A percentile compares a stretch with the other conserved stretches of the same genome.
Conservation (phyloP, 2,888 invertebrate species). For the Linyphia triangularis region DNA sequence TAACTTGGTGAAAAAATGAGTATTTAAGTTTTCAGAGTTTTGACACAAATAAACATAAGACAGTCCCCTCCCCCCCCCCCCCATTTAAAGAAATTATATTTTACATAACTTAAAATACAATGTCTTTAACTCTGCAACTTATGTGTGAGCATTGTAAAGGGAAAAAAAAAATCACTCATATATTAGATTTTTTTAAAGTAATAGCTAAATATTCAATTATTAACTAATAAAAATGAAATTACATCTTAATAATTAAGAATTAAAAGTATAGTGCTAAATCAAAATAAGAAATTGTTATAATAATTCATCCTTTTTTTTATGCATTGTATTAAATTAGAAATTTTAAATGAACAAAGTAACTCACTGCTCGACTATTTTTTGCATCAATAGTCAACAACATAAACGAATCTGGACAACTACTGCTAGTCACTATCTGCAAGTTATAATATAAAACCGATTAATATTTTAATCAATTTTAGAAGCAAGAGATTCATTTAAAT, state of each 20-base stretch:
- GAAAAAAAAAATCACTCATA: too few species aligned
- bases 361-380: slow-evolving; percentile 83
- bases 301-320: too few species aligned
- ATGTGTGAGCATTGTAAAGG: too few species aligned
- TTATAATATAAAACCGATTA: not conserved
- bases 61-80: too few species aligned
- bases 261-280: not conserved
- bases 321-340: not conserved
- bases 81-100: too few species aligned
- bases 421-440: slow-evolving; percentile 82
- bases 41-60: too few species aligned
- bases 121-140: too few species aligned
- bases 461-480: not conserved
- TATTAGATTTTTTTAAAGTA: too few species aligned
- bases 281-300: not conserved
- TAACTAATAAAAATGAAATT: not conserved
- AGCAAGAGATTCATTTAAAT: not conserved
- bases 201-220: not conserved
- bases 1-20: too few species aligned
- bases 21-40: too few species aligned
- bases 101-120: too few species aligned
- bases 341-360: too few species aligned
- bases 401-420: slow-evolving; percentile 84
- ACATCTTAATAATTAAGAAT: not conserved
- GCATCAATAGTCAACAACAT: slow-evolving; percentile 85